A percentile compares a stretch with the other conserved stretches of the same genome.
Evolutionary conservation across 2,888 invertebrate species (phyloP).

Genomic region (Polymixis flavicincta): DNA sequence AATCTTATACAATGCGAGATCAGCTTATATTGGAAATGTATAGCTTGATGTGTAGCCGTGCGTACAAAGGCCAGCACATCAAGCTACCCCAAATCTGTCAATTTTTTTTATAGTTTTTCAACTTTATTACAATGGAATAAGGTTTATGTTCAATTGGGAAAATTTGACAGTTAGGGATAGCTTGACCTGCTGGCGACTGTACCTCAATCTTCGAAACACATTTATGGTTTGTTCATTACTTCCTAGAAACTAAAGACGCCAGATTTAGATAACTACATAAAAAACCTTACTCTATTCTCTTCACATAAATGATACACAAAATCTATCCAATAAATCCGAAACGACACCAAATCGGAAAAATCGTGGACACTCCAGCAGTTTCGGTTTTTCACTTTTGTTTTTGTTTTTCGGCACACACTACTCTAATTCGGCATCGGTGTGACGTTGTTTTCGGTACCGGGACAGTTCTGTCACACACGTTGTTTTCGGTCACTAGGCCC

Average conservation of each 20-base stretch:
- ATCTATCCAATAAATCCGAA: neutral
- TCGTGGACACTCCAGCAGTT: constrained; percentile 4
- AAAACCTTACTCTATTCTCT: neutral
- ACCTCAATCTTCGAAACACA: no score
- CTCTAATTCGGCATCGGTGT: constrained; percentile 18
- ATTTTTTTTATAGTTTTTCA: no score
- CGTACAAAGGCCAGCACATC: no score
- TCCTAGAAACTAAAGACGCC: neutral
- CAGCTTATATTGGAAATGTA: no score
- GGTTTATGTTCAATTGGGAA: no score
- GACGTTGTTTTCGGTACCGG: constrained; percentile 5
- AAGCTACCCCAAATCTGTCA: no score
- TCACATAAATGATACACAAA: neutral
- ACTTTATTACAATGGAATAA: no score
- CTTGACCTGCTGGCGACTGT: no score
- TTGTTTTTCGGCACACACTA: constrained; percentile 16
- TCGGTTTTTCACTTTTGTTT: constrained; percentile 18
- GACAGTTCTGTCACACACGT: constrained; percentile 11
- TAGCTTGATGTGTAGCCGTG: no score
- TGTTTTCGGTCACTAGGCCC: constrained; percentile 12
- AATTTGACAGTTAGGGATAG: no score
- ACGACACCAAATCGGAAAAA: constrained; percentile 10
- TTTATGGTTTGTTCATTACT: neutral
- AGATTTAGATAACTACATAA: neutral
- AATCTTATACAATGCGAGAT: no score